Evolutionary conservation across 2,888 invertebrate genomes (phyloP).

Genomic region (Callinectes sapidus): DNA sequence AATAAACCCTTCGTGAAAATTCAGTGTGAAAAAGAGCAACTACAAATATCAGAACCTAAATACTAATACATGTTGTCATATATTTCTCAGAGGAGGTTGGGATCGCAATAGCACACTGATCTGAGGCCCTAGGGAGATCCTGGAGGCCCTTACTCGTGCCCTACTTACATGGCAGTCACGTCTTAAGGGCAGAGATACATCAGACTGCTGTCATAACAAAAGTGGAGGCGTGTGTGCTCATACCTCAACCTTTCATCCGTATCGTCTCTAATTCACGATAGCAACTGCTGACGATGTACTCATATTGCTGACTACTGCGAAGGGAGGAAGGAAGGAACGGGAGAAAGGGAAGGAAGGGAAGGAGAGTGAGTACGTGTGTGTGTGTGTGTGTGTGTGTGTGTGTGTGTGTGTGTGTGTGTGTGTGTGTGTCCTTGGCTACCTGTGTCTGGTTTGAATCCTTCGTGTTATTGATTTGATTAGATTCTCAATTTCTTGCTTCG

Average conservation of each 20-base stretch:
- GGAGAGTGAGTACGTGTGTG: too few relatives aligned
- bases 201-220: slow-evolving; percentile 4
- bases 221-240: slow-evolving; percentile 29
- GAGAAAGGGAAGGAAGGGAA: too few relatives aligned
- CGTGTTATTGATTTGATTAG: not conserved
- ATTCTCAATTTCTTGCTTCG: not conserved
- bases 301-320: not conserved
- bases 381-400: too few relatives aligned
- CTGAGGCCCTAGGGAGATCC: not conserved
- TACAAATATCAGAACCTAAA: not conserved
- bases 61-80: not conserved
- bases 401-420: too few relatives aligned
- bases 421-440: not conserved
- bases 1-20: not conserved
- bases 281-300: slow-evolving; percentile 9
- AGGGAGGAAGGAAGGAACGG: not conserved
- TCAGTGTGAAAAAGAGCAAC: not conserved
- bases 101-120: not conserved
- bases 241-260: slow-evolving; percentile 4
- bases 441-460: not conserved
- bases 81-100: not conserved
- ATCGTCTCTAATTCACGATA: slow-evolving; percentile 5
- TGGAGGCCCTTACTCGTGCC: not conserved
- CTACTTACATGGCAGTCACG: slow-evolving; percentile 44
- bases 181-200: slow-evolving; percentile 34